A percentile compares a stretch with the other conserved stretches of the same genome.
Conservation (phyloP, 1,140 invertebrate species). For the Plutomurus gul region DNA sequence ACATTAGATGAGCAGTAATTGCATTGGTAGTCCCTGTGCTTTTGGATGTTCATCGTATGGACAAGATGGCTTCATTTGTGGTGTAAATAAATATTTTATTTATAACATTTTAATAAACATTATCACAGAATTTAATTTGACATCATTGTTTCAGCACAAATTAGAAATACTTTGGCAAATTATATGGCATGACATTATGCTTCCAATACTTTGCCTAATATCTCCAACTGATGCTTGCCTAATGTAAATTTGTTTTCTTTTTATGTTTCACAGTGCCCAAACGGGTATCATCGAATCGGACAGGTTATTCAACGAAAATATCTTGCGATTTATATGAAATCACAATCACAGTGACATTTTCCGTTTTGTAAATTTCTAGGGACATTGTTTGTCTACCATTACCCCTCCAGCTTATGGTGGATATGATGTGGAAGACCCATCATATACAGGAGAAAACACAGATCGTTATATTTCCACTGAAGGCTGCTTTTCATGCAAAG, state of each 20-base stretch:
- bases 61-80: conserved; percentile 70
- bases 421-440: conserved; percentile 67
- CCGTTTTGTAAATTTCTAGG: conserved; percentile 58
- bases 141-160: too few species aligned
- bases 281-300: conserved; percentile 66
- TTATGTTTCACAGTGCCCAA: too few species aligned
- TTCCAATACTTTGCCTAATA: too few species aligned
- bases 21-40: conserved; percentile 71
- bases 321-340: neutral
- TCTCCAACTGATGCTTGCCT: too few species aligned
- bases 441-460: conserved; percentile 59
- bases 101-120: too few species aligned
- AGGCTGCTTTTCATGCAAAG: conserved; percentile 88
- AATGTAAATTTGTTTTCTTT: too few species aligned
- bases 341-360: neutral
- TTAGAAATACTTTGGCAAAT: too few species aligned
- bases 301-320: conserved; percentile 13
- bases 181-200: too few species aligned
- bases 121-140: too few species aligned
- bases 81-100: too few species aligned
- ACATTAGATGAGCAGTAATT: conserved; percentile 68
- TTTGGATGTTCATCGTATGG: conserved; percentile 74
- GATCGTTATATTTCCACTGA: conserved; percentile 81
- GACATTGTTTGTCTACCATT: conserved; percentile 79
- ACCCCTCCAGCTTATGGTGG: conserved; percentile 64